These are phyloP conservation scores for Philotrypesis tridentata DNA, from an alignment of 1,140 invertebrate species.

Conservation along the genomic window DNA sequence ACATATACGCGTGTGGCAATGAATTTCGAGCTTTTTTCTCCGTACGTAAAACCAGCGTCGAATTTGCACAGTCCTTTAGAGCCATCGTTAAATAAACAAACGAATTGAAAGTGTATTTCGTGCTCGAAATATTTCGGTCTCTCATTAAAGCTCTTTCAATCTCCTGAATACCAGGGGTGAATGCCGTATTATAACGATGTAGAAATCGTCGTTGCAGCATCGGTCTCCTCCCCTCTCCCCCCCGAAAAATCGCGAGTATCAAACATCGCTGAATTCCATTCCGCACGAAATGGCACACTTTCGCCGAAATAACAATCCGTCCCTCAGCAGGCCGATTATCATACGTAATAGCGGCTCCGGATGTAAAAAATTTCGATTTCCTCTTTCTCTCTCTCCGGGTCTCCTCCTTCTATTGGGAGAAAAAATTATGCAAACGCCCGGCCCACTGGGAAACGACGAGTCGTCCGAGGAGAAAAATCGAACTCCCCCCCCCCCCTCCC, in stretches of 20 bases:
- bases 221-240: too few species aligned
- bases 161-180: neutral
- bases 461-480: conserved; percentile 38
- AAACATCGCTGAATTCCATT: neutral
- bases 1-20: too few species aligned
- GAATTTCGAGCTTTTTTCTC: too few species aligned
- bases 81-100: neutral
- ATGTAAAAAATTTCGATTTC: neutral
- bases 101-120: neutral
- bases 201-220: neutral
- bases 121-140: neutral
- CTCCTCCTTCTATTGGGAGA: neutral
- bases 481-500: too few species aligned
- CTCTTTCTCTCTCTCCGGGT: neutral
- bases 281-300: neutral
- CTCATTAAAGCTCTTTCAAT: neutral
- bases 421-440: conserved; percentile 32
- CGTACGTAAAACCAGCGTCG: too few species aligned
- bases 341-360: neutral
- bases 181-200: neutral
- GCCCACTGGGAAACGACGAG: neutral
- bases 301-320: neutral
- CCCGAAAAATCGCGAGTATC: too few species aligned
- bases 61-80: too few species aligned
- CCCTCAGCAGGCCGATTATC: too few species aligned